Base-by-base conservation (phyloP, 2,113 vertebrate genomes). In the Sebastes fasciatus region DNA sequence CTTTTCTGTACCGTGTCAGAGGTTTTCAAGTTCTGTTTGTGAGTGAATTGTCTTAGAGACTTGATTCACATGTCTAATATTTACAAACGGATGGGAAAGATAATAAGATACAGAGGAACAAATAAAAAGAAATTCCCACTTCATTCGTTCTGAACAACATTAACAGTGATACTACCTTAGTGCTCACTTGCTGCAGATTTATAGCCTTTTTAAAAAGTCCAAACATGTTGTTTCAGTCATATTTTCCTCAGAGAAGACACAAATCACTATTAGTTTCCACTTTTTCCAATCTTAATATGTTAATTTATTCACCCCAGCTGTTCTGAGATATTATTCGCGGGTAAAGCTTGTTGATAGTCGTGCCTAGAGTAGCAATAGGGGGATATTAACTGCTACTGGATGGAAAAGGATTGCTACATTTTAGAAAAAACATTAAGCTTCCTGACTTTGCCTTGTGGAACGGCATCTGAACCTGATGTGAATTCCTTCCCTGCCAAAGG, bases 351-450 rank as follows among this genome's bases (percentile, higher is more conserved):
- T 88, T 88, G 72, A 87, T 63, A 23, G 65, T 67, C 19, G 11
- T 80, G 80, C 58, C 84, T 72, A 49, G 42, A 77, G 83, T 55
- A 82, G 74, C 70, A 89, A 64, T 62, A 55, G 60, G 64, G 85
- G 74, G 26, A 67, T 73, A 91, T 92, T 91, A 90, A 88, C 62
- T 85, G 86, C 83, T 86, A 12, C 62, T 83, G 81, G 85, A 89
- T 89, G 87, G 88, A 93, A 93, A 91, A 82, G 61, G 54, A 60
- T 78, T 49, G 71, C 76, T 83, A 60, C 86, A 74, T 51, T 80
- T 62, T 62, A 90, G 74, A 80, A 91, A 93, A 77, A 94, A 93
- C 88, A 91, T 68, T 43, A 12, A 52, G 62, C 91, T 94, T 95
- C 88, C 91, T 92, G 90, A 67, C 79, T 80, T 69, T 77, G 23